These are phyloP conservation scores for Elephantulus edwardii DNA, from an alignment of 2,113 vertebrate species.

Conservation along the genomic window DNA sequence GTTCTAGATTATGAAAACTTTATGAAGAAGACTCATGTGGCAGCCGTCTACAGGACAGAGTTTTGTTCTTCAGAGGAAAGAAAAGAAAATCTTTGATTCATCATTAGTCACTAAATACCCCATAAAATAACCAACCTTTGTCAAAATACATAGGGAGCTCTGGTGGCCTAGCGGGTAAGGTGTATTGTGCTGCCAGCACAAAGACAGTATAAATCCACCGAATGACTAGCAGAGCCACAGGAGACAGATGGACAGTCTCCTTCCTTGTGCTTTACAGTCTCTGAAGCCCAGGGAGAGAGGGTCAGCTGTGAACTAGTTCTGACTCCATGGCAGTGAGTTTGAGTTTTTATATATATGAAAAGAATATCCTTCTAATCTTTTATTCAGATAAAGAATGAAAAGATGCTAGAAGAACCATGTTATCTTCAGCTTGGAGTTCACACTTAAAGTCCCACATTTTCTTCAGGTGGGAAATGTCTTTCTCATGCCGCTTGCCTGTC, in stretches of 20 bases:
- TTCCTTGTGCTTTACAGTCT: not conserved
- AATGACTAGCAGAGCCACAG: too few relatives aligned
- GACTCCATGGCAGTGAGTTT: too few relatives aligned
- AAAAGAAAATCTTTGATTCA: not conserved
- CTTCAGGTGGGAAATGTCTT: not conserved
- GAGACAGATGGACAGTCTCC: too few relatives aligned
- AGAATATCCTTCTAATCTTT: conserved; percentile 7
- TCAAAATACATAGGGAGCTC: too few relatives aligned
- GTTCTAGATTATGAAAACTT: conserved; percentile 33
- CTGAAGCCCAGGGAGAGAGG: conserved; percentile 1
- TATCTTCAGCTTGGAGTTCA: conserved; percentile 6
- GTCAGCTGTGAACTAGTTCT: not conserved
- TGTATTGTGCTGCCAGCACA: too few relatives aligned
- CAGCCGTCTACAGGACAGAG: conserved; percentile 8
- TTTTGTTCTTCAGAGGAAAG: conserved; percentile 24
- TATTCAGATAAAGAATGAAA: conserved; percentile 15
- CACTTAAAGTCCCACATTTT: conserved; percentile 24
- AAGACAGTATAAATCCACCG: too few relatives aligned
- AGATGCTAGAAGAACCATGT: not conserved
- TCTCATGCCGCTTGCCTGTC: not conserved
- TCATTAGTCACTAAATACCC: not conserved
- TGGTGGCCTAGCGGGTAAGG: too few relatives aligned
- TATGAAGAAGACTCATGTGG: conserved; percentile 41
- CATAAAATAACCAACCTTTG: not conserved
- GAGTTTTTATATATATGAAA: too few relatives aligned